Conservation (phyloP, 2,113 vertebrate species). For the Pyxicephalus adspersus region DNA sequence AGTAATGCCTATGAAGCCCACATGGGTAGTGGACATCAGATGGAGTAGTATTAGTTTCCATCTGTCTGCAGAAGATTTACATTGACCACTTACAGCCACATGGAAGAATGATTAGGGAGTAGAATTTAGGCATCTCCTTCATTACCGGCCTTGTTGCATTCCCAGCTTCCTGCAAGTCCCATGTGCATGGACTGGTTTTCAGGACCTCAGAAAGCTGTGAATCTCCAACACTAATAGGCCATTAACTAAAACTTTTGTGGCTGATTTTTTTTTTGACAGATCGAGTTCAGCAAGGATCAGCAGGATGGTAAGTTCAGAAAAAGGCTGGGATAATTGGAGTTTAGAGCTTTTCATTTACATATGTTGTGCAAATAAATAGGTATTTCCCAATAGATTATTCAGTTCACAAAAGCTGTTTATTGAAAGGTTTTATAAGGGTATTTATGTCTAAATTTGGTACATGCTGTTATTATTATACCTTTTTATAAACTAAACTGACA, state of each 20-base stretch:
- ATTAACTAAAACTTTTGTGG: constrained; percentile 70
- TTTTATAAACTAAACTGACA: neutral
- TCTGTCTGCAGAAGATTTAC: neutral
- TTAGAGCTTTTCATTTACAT: neutral
- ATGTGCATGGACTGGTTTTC: constrained; percentile 26
- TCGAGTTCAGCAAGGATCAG: constrained; percentile 81
- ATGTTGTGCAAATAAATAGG: neutral
- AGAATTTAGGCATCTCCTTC: constrained; percentile 44
- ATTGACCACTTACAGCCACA: neutral
- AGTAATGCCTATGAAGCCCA: constrained; percentile 49
- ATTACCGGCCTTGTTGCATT: constrained; percentile 57
- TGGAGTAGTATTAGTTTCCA: neutral
- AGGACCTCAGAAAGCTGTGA: constrained; percentile 65
- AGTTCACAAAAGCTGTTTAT: neutral
- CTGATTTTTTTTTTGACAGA: constrained; percentile 81
- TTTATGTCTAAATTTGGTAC: neutral
- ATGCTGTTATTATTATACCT: neutral
- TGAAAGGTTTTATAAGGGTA: neutral
- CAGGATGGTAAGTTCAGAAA: constrained; percentile 79
- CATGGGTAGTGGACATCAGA: neutral
- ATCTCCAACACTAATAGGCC: constrained; percentile 63
- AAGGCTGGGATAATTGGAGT: neutral
- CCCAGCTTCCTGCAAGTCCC: constrained; percentile 63
- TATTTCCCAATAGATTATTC: no score
- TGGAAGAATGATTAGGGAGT: neutral